Conservation (phyloP, 2,888 invertebrate species). For the Agrotis puta region DNA sequence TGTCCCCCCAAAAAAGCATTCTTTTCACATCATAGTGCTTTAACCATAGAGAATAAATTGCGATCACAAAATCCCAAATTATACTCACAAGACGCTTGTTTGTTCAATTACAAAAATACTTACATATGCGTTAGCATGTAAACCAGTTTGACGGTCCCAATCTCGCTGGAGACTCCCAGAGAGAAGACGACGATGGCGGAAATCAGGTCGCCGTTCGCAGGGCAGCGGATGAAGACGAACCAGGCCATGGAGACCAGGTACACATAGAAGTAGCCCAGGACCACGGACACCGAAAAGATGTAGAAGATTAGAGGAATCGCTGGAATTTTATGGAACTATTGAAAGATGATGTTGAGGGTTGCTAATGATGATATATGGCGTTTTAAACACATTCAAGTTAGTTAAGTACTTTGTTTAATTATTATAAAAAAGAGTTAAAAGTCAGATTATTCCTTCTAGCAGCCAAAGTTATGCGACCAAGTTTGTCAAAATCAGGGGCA, state of each 20-base stretch:
- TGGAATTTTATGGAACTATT: conserved; percentile 51
- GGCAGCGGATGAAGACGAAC: conserved; percentile 75
- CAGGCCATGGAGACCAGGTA: conserved; percentile 77
- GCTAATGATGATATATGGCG: no score
- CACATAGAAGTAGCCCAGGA: conserved; percentile 73
- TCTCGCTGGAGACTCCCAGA: conserved; percentile 73
- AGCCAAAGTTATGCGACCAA: no score
- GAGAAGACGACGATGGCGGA: conserved; percentile 75
- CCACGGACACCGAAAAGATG: conserved; percentile 59
- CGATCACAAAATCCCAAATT: no score
- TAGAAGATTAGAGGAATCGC: conserved; percentile 72
- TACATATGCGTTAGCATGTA: conserved; percentile 74
- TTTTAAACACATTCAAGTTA: no score
- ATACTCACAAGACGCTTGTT: no score
- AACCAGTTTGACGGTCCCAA: conserved; percentile 73
- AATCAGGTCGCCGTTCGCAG: conserved; percentile 70
- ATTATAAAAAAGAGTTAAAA: no score
- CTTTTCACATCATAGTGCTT: no score
- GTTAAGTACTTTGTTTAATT: no score
- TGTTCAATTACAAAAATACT: conserved; percentile 28
- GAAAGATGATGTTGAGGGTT: no score
- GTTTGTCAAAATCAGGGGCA: neutral
- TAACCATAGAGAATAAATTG: no score
- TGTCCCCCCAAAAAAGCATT: no score
- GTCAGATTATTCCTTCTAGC: no score